phyloP scores from a whole-genome alignment of 2,888 invertebrate genomes.

The Odiellus spinosus region DNA sequence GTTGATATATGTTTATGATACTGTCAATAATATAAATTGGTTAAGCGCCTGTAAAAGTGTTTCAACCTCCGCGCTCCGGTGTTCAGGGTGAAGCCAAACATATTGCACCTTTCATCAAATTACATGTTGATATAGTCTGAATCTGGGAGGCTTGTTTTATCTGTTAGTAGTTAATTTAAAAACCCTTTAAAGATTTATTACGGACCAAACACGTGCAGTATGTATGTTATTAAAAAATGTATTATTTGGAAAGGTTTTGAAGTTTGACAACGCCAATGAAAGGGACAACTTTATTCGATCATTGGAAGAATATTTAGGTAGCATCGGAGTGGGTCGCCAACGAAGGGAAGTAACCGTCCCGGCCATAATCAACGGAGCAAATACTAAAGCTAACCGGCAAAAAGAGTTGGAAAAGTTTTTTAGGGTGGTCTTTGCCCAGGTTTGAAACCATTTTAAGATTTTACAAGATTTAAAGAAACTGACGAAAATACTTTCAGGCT shows the following conservation, averaged over 20 bases:
- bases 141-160: no score
- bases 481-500: slow-evolving; percentile 15
- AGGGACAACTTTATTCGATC: slow-evolving; percentile 30
- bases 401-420: slow-evolving; percentile 39
- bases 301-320: slow-evolving; percentile 30
- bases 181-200: not conserved
- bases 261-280: slow-evolving; percentile 33
- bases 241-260: slow-evolving; percentile 30
- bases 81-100: no score
- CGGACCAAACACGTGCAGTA: no score
- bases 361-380: slow-evolving; percentile 27
- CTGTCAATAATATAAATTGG: no score
- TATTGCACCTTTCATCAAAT: no score
- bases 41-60: no score
- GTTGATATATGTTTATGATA: no score
- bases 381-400: slow-evolving; percentile 36
- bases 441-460: slow-evolving; percentile 18
- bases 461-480: not conserved
- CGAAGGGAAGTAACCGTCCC: slow-evolving; percentile 16
- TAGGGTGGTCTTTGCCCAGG: slow-evolving; percentile 39
- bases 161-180: not conserved
- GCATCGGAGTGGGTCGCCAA: slow-evolving; percentile 20
- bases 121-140: no score
- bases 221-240: no score
- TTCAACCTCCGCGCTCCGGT: no score